Percentiles rank a stretch among this genome's conserved stretches.
Conservation (phyloP, 2,797 vertebrate genomes). For the Hipposideros larvatus region DNA sequence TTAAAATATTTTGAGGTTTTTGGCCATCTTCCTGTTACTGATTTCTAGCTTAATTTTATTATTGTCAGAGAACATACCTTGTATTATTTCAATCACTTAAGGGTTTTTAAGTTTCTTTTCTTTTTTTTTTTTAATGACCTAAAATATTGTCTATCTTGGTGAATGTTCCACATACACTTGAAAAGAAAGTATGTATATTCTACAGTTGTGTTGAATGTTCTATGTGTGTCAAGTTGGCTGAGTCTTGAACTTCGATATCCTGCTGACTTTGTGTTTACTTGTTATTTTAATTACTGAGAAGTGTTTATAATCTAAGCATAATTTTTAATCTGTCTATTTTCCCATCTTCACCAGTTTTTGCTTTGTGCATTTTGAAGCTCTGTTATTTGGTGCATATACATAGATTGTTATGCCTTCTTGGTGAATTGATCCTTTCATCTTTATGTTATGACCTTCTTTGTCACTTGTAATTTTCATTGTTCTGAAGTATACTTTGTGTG, state of each 20-base stretch:
- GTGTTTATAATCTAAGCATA: background rate
- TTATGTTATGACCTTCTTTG: background rate
- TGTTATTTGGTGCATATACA: background rate
- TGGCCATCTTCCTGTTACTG: background rate
- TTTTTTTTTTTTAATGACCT: background rate
- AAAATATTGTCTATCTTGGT: background rate
- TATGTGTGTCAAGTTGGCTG: background rate
- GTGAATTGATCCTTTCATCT: background rate
- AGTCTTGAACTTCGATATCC: background rate
- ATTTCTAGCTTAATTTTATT: background rate
- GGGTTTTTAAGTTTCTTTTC: background rate
- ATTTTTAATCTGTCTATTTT: background rate
- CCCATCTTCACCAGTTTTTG: background rate
- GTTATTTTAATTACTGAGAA: background rate
- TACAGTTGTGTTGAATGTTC: background rate
- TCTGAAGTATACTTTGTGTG: background rate
- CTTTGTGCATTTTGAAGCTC: too few species aligned
- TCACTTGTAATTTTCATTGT: background rate
- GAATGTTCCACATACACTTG: background rate
- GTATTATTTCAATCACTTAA: background rate
- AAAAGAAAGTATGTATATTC: background rate
- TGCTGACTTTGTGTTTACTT: background rate
- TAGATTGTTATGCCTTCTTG: background rate
- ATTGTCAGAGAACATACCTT: background rate
- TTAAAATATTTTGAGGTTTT: background rate